Conservation (phyloP, 1,140 invertebrate genomes). For the Lepidostoma basale region DNA sequence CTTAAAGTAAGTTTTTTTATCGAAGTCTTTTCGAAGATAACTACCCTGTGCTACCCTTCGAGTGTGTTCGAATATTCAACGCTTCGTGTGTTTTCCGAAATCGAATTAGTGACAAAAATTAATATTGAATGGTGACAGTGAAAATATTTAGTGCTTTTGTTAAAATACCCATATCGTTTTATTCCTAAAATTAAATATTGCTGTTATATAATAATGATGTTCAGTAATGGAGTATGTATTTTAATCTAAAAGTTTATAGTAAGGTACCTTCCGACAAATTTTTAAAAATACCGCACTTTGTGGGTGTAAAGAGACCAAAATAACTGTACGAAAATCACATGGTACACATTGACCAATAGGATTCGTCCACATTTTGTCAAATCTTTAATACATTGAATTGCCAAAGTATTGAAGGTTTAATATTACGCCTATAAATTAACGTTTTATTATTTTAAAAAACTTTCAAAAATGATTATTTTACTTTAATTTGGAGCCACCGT, state of each 20-base stretch:
- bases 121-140: constrained; percentile 17
- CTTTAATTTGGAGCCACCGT: constrained; percentile 6
- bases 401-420: background rate
- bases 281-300: constrained; percentile 65
- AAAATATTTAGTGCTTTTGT: constrained; percentile 3
- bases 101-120: constrained; percentile 1
- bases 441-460: background rate
- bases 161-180: background rate
- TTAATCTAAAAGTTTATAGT: no score
- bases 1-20: constrained; percentile 56
- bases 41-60: constrained; percentile 8
- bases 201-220: background rate
- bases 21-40: background rate
- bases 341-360: constrained; percentile 56
- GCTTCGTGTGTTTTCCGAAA: constrained; percentile 4
- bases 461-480: background rate
- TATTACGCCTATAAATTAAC: background rate
- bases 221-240: no score
- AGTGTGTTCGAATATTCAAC: constrained; percentile 14
- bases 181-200: background rate
- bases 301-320: constrained; percentile 51
- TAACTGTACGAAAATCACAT: constrained; percentile 31
- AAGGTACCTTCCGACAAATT: no score
- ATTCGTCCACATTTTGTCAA: constrained; percentile 59
- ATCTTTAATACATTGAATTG: constrained; percentile 19